phyloP scores from a whole-genome alignment of 1,140 invertebrate genomes.

The Cotesia typhae region DNA sequence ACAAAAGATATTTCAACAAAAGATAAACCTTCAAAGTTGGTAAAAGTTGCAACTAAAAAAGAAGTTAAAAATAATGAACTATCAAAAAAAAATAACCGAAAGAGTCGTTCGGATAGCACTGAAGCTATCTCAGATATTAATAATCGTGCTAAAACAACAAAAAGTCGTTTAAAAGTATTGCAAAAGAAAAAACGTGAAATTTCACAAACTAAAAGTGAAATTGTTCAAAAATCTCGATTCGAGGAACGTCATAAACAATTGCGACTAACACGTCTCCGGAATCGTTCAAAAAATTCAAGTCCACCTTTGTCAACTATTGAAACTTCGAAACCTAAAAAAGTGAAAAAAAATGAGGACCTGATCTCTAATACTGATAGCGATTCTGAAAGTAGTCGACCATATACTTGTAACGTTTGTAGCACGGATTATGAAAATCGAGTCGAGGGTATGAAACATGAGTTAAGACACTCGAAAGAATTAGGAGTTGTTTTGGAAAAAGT shows the following conservation, averaged over 20 bases:
- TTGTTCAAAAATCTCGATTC: too few relatives aligned
- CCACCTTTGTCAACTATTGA: too few relatives aligned
- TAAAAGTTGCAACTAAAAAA: neutral
- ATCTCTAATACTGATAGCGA: slow-evolving; percentile 12
- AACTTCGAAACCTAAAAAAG: too few relatives aligned
- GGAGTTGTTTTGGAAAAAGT: slow-evolving; percentile 50
- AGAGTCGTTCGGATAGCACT: neutral
- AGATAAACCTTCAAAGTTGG: neutral
- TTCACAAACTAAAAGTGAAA: too few relatives aligned
- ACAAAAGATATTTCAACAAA: slow-evolving; percentile 13
- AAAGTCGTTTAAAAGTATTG: neutral
- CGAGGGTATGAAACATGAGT: slow-evolving; percentile 47
- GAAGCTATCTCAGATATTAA: neutral
- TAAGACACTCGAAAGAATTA: slow-evolving; percentile 55
- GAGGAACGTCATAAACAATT: too few relatives aligned
- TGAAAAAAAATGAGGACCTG: slow-evolving; percentile 13
- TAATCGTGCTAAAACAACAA: neutral
- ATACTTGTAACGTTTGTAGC: slow-evolving; percentile 50
- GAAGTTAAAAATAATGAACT: neutral
- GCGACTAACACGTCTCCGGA: too few relatives aligned
- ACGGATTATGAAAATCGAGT: slow-evolving; percentile 51
- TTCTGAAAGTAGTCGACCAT: slow-evolving; percentile 26
- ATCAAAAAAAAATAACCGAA: neutral
- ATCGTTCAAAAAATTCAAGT: too few relatives aligned
- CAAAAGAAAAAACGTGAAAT: neutral